Percentiles rank a stretch among this genome's conserved stretches.
Evolutionary conservation across 2,113 vertebrate species (phyloP).

Genomic region (Pholis gunnellus): DNA sequence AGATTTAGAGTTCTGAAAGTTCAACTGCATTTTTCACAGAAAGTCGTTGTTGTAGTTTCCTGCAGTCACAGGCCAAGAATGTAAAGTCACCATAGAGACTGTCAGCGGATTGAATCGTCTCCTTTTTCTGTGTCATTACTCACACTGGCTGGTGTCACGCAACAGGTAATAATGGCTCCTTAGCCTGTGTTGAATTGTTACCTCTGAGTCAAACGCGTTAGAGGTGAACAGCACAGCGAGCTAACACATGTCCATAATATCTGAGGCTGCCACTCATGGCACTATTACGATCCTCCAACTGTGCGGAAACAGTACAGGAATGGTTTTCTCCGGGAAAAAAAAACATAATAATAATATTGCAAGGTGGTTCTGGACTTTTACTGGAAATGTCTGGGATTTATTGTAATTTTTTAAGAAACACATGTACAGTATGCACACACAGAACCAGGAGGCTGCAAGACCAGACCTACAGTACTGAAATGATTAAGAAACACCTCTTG

Average conservation of each 20-base stretch:
- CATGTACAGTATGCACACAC: background rate
- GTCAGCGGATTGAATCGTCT: conserved; percentile 25
- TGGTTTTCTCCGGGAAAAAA: conserved; percentile 20
- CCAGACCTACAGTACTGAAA: conserved; percentile 25
- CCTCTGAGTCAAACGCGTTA: background rate
- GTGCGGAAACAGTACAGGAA: conserved; percentile 26
- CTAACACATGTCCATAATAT: conserved; percentile 2
- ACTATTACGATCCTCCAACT: conserved; percentile 33
- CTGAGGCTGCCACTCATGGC: background rate
- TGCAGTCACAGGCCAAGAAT: conserved; percentile 62
- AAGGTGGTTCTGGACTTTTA: background rate
- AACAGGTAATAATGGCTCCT: background rate
- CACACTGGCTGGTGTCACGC: conserved; percentile 2
- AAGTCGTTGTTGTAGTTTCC: conserved; percentile 61
- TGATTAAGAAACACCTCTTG: conserved; percentile 25
- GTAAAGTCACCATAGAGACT: conserved; percentile 46
- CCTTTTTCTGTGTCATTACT: conserved; percentile 28
- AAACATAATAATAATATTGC: background rate
- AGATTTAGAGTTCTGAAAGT: conserved; percentile 72
- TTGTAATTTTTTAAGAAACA: background rate
- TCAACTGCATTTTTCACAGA: conserved; percentile 55
- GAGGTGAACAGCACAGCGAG: conserved; percentile 18
- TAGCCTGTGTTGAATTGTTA: conserved; percentile 22
- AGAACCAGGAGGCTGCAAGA: background rate
- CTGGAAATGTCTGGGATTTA: conserved; percentile 23